Evolutionary conservation across 23 tunicate genomes (phyloP).

Genomic region (Diplosoma virens): DNA sequence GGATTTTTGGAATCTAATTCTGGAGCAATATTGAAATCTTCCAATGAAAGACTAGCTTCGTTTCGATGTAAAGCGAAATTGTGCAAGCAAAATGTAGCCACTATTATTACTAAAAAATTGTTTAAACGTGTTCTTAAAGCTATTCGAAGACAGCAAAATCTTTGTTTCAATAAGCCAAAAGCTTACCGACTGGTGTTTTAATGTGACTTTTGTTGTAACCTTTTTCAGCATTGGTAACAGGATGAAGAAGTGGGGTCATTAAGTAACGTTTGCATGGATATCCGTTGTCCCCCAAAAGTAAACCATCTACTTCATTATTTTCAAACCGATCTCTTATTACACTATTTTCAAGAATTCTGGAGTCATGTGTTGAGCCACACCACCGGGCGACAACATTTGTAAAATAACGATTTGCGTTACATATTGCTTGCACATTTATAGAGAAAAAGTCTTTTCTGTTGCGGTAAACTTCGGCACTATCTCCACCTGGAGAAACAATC

Average conservation of each 20-base stretch:
- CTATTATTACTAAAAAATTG: constrained; percentile 33
- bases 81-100: constrained; percentile 48
- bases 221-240: neutral
- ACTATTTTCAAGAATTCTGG: constrained; percentile 49
- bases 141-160: constrained; percentile 44
- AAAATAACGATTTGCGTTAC: constrained; percentile 40
- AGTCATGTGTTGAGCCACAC: constrained; percentile 68
- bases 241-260: constrained; percentile 54
- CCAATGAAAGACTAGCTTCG: too few species aligned
- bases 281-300: constrained; percentile 54
- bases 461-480: constrained; percentile 20
- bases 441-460: constrained; percentile 50
- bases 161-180: constrained; percentile 55
- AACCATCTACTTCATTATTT: constrained; percentile 3
- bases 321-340: constrained; percentile 35
- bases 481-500: constrained; percentile 55
- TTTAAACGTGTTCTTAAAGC: constrained; percentile 24
- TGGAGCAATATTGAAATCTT: too few species aligned
- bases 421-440: constrained; percentile 65
- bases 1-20: too few species aligned
- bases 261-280: constrained; percentile 44
- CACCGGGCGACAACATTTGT: constrained; percentile 60
- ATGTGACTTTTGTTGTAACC: constrained; percentile 43
- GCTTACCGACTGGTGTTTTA: constrained; percentile 19
- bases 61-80: constrained; percentile 35